Evolutionary conservation across 2,113 vertebrate species (phyloP), one percentile per base, ranked within the genome.

Genomic region (Gavialis gangeticus): DNA sequence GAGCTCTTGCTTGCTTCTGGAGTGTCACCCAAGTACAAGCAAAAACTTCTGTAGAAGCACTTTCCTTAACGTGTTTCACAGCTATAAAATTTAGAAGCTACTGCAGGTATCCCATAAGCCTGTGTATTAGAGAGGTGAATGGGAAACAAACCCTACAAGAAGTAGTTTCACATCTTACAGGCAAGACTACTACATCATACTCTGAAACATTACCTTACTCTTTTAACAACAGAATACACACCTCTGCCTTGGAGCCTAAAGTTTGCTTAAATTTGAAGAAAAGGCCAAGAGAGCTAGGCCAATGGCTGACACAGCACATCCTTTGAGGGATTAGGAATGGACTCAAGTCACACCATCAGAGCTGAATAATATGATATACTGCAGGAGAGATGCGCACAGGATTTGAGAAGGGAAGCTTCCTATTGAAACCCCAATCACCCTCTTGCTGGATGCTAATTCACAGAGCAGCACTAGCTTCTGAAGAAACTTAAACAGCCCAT

Each of bases 1-100:
- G 37, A 46, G 82, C 73, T 80, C 71, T 55, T n/a, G 28, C 13
- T 82, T 13, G 34, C 30, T 73, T 69, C 27, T 0, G 0, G 22
- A 69, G 59, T 30, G 58, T 18, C 81, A 56, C 28, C 55, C 34
- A 56, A 1, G 54, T 46, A 80, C 54, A 69, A 30, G 37, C 22
- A 19, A 24, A 71, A 71, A 37, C n/a, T n/a, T 10, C 57, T n/a
- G 34, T 17, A 94, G 75, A 13, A 78, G 28, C 59, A 27, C 30
- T 73, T 91, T 28, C 66, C 54, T 73, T 76, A 10, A 28, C 92
- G 24, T 63, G 66, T 88, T 84, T 82, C 22, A 79, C 2, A 57
- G 84, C 34, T 14, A 60, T 30, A 66, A 62, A 84, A 89, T 66
- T 87, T n/a, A 30, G 85, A 73, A 73, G 14, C 34, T 46, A 46